Percentiles rank a stretch among this genome's conserved stretches.
These are phyloP conservation scores for Psophia crepitans DNA, from an alignment of 2,113 vertebrate genomes.

Conservation along the genomic window DNA sequence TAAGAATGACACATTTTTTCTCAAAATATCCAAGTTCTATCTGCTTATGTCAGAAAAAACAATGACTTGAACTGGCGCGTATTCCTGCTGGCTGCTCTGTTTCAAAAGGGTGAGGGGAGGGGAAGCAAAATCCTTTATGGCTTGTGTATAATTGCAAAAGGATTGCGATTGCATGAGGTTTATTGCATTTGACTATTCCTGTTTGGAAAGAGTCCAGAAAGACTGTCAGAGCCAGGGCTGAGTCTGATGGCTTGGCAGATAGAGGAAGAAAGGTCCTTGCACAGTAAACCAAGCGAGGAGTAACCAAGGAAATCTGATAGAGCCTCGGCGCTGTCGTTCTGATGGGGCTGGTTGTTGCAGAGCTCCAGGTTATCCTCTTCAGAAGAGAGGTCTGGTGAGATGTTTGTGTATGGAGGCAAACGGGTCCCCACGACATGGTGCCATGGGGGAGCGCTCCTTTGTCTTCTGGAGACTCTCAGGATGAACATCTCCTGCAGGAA, in stretches of 20 bases:
- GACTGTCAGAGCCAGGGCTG: background rate
- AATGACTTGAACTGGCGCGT: background rate
- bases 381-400: background rate
- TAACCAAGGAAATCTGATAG: background rate
- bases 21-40: conserved; percentile 4
- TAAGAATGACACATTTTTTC: conserved; percentile 39
- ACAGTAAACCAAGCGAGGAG: background rate
- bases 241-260: background rate
- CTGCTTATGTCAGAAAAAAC: conserved; percentile 23
- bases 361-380: background rate
- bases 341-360: background rate
- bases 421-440: background rate
- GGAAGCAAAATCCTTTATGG: background rate
- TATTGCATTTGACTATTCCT: background rate
- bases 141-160: background rate
- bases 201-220: conserved; percentile 9
- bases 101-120: background rate
- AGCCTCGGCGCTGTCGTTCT: accelerated
- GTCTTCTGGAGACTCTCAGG: background rate
- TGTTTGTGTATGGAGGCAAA: background rate
- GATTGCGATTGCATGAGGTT: background rate
- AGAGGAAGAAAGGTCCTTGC: background rate
- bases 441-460: background rate
- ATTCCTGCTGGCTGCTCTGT: background rate
- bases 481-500: background rate